Base-by-base conservation (phyloP, 2,797 vertebrate genomes). In the Muraenolepis orangiensis region DNA sequence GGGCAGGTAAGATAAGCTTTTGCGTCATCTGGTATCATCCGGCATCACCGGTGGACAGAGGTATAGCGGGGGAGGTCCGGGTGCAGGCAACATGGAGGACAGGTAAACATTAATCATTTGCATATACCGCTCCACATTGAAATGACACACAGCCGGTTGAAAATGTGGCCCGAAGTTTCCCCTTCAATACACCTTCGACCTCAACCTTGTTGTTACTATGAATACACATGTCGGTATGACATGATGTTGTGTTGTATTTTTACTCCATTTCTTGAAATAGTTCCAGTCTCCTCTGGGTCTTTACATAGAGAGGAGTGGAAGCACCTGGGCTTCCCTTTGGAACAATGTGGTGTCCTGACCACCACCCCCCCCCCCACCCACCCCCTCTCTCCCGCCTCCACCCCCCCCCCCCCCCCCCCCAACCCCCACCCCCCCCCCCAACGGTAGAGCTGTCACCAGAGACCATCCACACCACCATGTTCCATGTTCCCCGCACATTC, bases 311-410 rank as follows among this genome's bases (percentile, higher is more conserved):
- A 67, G 29, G 20, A 46, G 71, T 84, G 88, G 89, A 91, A 89
- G 72, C 90, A 93, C 82, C 90, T 92, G 89, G 74, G 72, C 76
- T 90, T 85, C 85, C 84, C 73, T 67, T 78, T 40, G 51, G 78
- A 87, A 92, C 87, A 92, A 91, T 69, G 75, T 38, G 40, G 64
- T 72, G 70, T 57, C 76, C 32, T 34, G 14, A 71, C 11, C 31
- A 78, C 83, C 69, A 66, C 23, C 76, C 6, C 31, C 78, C 83
- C 69, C 57, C 76, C 23, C 66, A n/a, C 76, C n/a, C n/a, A n/a
- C n/a, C n/a, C n/a, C n/a, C n/a, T n/a, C n/a, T n/a, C n/a, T n/a
- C n/a, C n/a, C n/a, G n/a, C n/a, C n/a, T n/a, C n/a, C n/a, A n/a
- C n/a, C n/a, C n/a, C n/a, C 12, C 26, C 78, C 83, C 68, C 57